A percentile compares a stretch with the other conserved stretches of the same genome.
phyloP scores from a whole-genome alignment of 2,888 invertebrate genomes.

The Conchocele bisecta region DNA sequence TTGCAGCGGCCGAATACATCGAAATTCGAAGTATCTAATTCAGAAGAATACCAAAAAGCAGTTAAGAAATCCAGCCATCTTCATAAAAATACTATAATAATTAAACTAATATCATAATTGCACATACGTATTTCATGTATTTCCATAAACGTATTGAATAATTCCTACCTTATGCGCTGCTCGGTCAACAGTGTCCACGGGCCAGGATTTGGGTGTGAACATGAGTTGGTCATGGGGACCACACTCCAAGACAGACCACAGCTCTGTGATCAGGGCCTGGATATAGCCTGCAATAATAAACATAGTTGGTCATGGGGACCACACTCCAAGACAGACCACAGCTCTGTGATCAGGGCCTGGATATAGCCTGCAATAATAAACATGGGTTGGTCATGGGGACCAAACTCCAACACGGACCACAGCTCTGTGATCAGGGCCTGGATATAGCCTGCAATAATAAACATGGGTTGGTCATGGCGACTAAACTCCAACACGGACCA shows the following conservation, averaged over 20 bases:
- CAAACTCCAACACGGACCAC: conserved; percentile 80
- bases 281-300: conserved; percentile 73
- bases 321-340: conserved; percentile 80
- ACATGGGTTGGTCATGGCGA: too few species aligned
- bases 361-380: conserved; percentile 77
- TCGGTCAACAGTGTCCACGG: conserved; percentile 79
- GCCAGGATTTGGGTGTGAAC: conserved; percentile 79
- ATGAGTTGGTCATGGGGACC: conserved; percentile 76
- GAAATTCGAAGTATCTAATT: too few species aligned
- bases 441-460: conserved; percentile 77
- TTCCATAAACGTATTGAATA: too few species aligned
- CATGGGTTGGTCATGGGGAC: conserved; percentile 79
- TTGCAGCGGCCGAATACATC: too few species aligned
- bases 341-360: conserved; percentile 74
- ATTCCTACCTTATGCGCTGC: conserved; percentile 79
- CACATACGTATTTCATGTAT: too few species aligned
- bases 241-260: conserved; percentile 80
- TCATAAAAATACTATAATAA: too few species aligned
- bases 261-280: conserved; percentile 74
- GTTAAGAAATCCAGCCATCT: too few species aligned
- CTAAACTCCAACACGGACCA: too few species aligned
- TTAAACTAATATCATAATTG: too few species aligned
- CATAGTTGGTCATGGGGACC: conserved; percentile 76
- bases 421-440: conserved; percentile 76
- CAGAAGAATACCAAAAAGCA: too few species aligned